phyloP scores from a whole-genome alignment of 2,888 invertebrate species.

The Camponotus fellah region DNA sequence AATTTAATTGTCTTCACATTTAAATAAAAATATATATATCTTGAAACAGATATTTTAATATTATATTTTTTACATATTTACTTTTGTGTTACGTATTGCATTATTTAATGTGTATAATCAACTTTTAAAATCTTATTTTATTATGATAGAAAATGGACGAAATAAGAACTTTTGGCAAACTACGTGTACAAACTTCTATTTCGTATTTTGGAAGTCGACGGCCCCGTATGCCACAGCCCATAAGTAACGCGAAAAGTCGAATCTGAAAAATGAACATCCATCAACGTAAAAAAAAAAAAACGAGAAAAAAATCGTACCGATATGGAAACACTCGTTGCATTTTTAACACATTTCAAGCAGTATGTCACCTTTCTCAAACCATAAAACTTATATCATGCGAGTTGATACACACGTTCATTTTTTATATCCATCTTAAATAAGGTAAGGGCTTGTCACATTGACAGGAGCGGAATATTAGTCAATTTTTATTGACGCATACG shows the following conservation, averaged over 20 bases:
- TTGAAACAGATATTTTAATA: neutral
- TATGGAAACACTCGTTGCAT: neutral
- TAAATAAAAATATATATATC: neutral
- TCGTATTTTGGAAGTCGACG: neutral
- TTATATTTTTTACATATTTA: neutral
- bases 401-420: slow-evolving; percentile 4
- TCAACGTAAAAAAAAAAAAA: neutral
- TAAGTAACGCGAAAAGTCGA: neutral
- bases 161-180: neutral
- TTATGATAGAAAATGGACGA: neutral
- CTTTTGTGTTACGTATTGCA: neutral
- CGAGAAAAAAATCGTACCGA: slow-evolving; percentile 16
- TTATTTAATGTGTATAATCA: neutral
- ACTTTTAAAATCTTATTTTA: neutral
- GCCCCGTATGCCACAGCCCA: neutral
- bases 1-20: neutral
- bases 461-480: slow-evolving; percentile 47
- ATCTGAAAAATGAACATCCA: slow-evolving; percentile 14
- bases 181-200: neutral
- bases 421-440: slow-evolving; percentile 30
- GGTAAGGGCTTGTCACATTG: slow-evolving; percentile 9
- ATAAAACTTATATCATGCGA: slow-evolving; percentile 18
- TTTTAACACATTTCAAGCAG: slow-evolving; percentile 20
- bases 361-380: neutral
- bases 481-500: slow-evolving; percentile 32